Conservation (phyloP, 2,888 invertebrate species). For the Amiota communis region DNA sequence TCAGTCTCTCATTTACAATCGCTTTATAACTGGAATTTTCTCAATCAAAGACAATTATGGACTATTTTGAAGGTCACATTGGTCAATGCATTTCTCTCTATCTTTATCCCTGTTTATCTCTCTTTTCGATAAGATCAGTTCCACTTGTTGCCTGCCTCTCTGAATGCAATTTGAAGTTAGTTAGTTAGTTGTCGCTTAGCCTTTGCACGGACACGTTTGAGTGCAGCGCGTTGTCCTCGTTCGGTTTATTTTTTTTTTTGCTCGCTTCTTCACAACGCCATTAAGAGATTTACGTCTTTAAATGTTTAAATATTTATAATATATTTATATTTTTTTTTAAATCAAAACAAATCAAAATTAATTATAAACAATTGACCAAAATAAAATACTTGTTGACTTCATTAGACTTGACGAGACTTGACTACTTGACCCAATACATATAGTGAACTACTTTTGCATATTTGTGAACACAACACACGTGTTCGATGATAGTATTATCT, state of each 20-base stretch:
- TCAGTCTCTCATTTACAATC: too few species aligned
- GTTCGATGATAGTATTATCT: not conserved
- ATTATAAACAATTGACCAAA: not conserved
- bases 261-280: not conserved
- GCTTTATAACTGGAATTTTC: too few species aligned
- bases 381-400: not conserved
- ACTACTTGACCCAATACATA: not conserved
- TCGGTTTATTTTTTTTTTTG: not conserved
- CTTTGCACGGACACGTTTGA: not conserved
- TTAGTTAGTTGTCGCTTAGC: not conserved
- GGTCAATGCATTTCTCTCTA: not conserved
- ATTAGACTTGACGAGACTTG: not conserved
- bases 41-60: not conserved
- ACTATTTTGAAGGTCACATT: conserved; percentile 18
- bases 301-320: conserved; percentile 10
- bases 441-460: not conserved
- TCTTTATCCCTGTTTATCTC: too few species aligned
- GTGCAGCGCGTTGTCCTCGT: not conserved
- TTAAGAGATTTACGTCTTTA: conserved; percentile 8
- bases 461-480: conserved; percentile 24
- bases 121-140: too few species aligned
- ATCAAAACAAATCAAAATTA: not conserved
- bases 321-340: not conserved
- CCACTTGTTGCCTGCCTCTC: too few species aligned
- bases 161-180: not conserved